These are phyloP conservation scores for Strigamia crassipes DNA, from an alignment of 2,888 invertebrate species.

Conservation along the genomic window DNA sequence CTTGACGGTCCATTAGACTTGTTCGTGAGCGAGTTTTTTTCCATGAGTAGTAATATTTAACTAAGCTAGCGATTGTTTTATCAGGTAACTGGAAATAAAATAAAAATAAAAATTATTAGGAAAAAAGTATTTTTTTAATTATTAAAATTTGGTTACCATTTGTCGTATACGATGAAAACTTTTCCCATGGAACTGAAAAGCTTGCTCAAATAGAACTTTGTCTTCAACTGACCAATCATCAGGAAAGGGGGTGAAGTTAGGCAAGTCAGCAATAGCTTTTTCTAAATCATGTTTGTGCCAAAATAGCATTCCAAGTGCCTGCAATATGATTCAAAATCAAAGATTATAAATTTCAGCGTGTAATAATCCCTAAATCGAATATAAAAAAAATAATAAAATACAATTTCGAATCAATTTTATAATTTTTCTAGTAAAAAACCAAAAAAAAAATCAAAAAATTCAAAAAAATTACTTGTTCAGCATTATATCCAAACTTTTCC, in stretches of 20 bases:
- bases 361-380: not conserved
- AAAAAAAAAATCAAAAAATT: too few species aligned
- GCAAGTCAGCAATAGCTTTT: constrained; percentile 86
- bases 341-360: not conserved
- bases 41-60: constrained; percentile 98
- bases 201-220: constrained; percentile 96
- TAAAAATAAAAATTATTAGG: constrained; percentile 47
- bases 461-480: constrained; percentile 71
- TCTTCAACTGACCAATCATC: constrained; percentile 99
- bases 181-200: constrained; percentile 97
- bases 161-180: constrained; percentile 95
- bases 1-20: constrained; percentile 89
- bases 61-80: constrained; percentile 92
- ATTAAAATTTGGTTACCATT: constrained; percentile 71
- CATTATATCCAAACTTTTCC: constrained; percentile 96
- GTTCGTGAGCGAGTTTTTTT: constrained; percentile 92
- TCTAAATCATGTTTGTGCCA: constrained; percentile 98
- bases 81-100: constrained; percentile 78
- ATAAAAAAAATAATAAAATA: too few species aligned
- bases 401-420: too few species aligned
- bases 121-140: not conserved
- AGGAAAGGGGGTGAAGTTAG: constrained; percentile 96
- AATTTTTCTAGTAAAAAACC: too few species aligned
- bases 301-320: constrained; percentile 92
- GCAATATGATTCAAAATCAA: constrained; percentile 41